These are phyloP conservation scores for Channa striata DNA, from an alignment of 2,797 vertebrate species.

Conservation along the genomic window DNA sequence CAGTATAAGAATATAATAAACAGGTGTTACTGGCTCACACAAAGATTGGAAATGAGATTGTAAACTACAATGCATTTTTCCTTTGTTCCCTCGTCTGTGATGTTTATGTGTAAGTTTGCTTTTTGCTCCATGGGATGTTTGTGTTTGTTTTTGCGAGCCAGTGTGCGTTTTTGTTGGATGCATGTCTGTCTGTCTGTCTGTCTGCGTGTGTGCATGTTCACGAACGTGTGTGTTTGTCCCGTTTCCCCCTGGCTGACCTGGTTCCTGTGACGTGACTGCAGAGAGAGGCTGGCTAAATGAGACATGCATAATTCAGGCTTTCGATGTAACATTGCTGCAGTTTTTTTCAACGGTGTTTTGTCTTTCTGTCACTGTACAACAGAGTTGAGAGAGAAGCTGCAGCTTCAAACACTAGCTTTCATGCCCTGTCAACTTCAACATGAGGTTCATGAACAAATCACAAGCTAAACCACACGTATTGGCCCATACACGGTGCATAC, in stretches of 20 bases:
- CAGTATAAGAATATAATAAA: constrained; percentile 13
- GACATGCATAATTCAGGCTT: constrained; percentile 65
- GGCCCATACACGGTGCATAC: constrained; percentile 37
- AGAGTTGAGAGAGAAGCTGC: constrained; percentile 27
- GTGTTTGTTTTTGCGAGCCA: background rate
- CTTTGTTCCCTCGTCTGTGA: background rate
- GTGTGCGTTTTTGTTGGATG: constrained; percentile 2
- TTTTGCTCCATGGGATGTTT: background rate
- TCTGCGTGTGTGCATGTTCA: background rate
- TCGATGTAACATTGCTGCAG: constrained; percentile 37
- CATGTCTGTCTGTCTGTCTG: background rate
- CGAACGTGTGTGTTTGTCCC: constrained; percentile 25
- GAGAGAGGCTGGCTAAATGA: constrained; percentile 55
- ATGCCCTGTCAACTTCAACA: constrained; percentile 19
- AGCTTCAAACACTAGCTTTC: constrained; percentile 17
- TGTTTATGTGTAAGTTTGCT: background rate
- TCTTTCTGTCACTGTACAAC: constrained; percentile 33
- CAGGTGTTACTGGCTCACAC: background rate
- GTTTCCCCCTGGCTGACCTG: constrained; percentile 57
- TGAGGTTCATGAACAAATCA: constrained; percentile 43
- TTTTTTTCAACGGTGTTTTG: background rate
- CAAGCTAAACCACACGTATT: constrained; percentile 37
- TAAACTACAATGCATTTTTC: constrained; percentile 1
- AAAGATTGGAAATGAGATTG: constrained; percentile 2
- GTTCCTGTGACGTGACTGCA: constrained; percentile 49